Base-by-base conservation (phyloP, 2,113 vertebrate genomes). In the Coregonus clupeaformis region DNA sequence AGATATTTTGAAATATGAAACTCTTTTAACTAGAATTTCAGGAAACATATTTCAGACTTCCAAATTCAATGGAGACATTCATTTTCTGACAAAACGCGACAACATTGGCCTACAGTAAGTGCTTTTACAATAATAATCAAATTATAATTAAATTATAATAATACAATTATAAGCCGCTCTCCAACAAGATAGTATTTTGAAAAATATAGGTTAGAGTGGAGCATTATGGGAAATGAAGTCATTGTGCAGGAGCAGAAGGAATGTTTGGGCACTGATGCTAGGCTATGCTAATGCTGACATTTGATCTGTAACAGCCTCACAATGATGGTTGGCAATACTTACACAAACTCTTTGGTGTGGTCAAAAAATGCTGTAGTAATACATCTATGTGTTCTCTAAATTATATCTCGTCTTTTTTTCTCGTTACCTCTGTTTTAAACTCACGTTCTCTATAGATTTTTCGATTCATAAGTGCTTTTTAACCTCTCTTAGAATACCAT, bases 341-440 rank as follows among this genome's bases (percentile, higher is more conserved):
- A 89, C 91, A 92, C 89, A 84, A 91, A 93, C 90, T 97, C 96
- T 98, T 97, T 97, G 97, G 97, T 95, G 94, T 95, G 91, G 90
- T 90, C 92, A 92, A 68, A 74, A 73, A 78, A 75, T 75, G 70
- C 20, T 52, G 42, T 63, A 25, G 45, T 69, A 29, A 76, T 72
- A 68, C 24, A 65, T 64, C 74, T 69, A 72, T 69, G 30, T 68
- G 47, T 66, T 77, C 30, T 32, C 16, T 5, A 30, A 27, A 27
- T 29, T 2, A 16, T n/a, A 30, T 36, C 65, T 42, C n/a, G 47
- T 65, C 18, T 72, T 45, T 62, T 65, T 69, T 24, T 75, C 68
- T 70, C 47, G 16, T 74, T 69, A 47, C 75, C 30, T 68, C 25
- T 25, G 13, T 71, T 75, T 77, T 57, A 62, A 68, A 68, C 66